Evolutionary conservation across 1,140 invertebrate species (phyloP).

Genomic region (Drosophila hydei): DNA sequence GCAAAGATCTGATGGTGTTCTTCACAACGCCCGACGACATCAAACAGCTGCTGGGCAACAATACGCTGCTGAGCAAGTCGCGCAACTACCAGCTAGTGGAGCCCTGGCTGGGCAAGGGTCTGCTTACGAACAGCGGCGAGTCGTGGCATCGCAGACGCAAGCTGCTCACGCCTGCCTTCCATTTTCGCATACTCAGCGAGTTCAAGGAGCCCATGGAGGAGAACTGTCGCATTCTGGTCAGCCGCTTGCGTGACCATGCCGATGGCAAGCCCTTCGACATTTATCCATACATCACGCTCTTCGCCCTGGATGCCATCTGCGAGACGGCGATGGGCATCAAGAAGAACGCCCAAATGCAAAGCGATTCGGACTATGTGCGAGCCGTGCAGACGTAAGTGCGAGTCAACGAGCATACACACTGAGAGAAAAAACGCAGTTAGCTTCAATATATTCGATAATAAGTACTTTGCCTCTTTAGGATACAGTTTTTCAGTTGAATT

Average conservation of each 20-base stretch:
- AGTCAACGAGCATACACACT: too few relatives aligned
- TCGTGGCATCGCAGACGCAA: constrained; percentile 93
- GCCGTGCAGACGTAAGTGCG: constrained; percentile 83
- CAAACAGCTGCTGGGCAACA: constrained; percentile 86
- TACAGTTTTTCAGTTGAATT: too few relatives aligned
- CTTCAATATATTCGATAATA: too few relatives aligned
- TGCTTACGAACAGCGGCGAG: constrained; percentile 87
- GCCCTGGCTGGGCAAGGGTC: constrained; percentile 88
- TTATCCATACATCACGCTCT: constrained; percentile 88
- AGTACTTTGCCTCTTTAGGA: too few relatives aligned
- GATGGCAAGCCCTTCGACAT: constrained; percentile 85
- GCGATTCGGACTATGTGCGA: constrained; percentile 87
- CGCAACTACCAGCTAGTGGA: constrained; percentile 85
- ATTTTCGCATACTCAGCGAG: constrained; percentile 93
- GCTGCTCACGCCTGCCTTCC: constrained; percentile 94
- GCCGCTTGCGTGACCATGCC: constrained; percentile 59
- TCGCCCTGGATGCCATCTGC: constrained; percentile 91
- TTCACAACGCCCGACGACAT: constrained; percentile 76
- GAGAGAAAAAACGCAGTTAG: too few relatives aligned
- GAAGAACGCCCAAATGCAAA: constrained; percentile 86
- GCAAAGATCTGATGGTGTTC: constrained; percentile 76
- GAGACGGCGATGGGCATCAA: constrained; percentile 93
- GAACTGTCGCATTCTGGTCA: constrained; percentile 83
- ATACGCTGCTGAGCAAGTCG: constrained; percentile 85
- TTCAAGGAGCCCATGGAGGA: constrained; percentile 88